Conservation (phyloP, 2,888 invertebrate species). For the Cheilosia scutellata region DNA sequence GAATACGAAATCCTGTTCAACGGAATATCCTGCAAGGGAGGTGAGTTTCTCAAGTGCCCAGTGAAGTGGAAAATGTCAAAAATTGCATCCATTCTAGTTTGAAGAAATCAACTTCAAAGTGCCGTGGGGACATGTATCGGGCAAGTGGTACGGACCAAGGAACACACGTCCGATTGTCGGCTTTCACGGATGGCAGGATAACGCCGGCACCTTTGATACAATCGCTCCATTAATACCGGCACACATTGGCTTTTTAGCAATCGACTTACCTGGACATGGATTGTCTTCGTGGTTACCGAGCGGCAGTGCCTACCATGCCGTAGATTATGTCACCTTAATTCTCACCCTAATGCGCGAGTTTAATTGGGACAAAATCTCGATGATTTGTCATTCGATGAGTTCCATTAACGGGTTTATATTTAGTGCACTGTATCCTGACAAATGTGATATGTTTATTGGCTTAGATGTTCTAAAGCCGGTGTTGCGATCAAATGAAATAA, state of each 20-base stretch:
- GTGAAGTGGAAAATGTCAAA: background rate
- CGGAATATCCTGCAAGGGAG: background rate
- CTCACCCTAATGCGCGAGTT: conserved; percentile 87
- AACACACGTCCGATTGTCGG: conserved; percentile 88
- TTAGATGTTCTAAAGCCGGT: conserved; percentile 81
- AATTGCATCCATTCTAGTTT: conserved; percentile 78
- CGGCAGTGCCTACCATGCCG: conserved; percentile 85
- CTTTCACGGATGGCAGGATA: conserved; percentile 92
- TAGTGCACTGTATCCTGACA: conserved; percentile 86
- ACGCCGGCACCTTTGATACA: conserved; percentile 89
- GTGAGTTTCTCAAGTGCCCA: background rate
- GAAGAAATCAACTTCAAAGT: conserved; percentile 89
- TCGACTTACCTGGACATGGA: conserved; percentile 91
- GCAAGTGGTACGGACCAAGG: conserved; percentile 89
- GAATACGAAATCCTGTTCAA: background rate
- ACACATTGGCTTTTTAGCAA: conserved; percentile 85
- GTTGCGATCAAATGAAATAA: conserved; percentile 75
- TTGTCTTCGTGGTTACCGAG: conserved; percentile 88
- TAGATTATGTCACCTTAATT: conserved; percentile 84
- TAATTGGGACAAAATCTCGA: conserved; percentile 88
- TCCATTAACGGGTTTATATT: conserved; percentile 87
- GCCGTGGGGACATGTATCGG: conserved; percentile 89
- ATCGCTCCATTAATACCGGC: conserved; percentile 87
- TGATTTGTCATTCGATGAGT: conserved; percentile 89
- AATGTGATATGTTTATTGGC: conserved; percentile 82